Percentiles rank a stretch among this genome's conserved stretches.
These are phyloP conservation scores for Epinotia nisella DNA, from an alignment of 2,888 invertebrate genomes.

Conservation along the genomic window DNA sequence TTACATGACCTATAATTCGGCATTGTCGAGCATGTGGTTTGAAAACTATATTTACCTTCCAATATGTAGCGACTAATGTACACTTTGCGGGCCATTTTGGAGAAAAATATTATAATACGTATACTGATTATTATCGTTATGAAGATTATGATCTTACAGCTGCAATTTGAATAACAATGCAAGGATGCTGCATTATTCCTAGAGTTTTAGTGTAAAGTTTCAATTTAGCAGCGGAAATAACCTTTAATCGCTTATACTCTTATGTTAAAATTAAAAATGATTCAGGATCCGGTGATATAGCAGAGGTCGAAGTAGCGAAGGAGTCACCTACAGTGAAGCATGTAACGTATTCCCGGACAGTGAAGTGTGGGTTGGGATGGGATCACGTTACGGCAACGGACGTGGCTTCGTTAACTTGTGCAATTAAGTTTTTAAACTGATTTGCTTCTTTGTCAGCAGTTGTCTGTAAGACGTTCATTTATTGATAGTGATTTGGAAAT, in stretches of 20 bases:
- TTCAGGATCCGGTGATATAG: slow-evolving; percentile 1
- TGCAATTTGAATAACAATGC: neutral
- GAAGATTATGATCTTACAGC: neutral
- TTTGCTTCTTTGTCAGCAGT: slow-evolving; percentile 19
- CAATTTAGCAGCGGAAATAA: slow-evolving; percentile 6
- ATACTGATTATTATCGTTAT: neutral
- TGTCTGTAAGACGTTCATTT: slow-evolving; percentile 3
- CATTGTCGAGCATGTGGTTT: too few relatives aligned
- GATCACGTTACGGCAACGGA: slow-evolving; percentile 13
- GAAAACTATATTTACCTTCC: too few relatives aligned
- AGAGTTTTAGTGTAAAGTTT: neutral
- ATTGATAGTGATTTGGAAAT: neutral
- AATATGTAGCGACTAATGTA: too few relatives aligned
- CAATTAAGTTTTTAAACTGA: slow-evolving; percentile 30
- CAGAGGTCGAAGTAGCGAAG: slow-evolving; percentile 11
- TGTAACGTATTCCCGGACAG: neutral
- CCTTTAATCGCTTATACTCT: neutral
- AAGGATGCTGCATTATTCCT: neutral
- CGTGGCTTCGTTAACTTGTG: slow-evolving; percentile 25
- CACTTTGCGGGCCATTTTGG: too few relatives aligned
- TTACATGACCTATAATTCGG: too few relatives aligned
- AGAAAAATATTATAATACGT: neutral
- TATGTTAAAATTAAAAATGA: neutral
- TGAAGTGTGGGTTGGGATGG: slow-evolving; percentile 3
- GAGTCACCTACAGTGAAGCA: neutral